These are phyloP conservation scores for Gonioctena quinquepunctata DNA, from an alignment of 1,140 invertebrate species.

Conservation along the genomic window DNA sequence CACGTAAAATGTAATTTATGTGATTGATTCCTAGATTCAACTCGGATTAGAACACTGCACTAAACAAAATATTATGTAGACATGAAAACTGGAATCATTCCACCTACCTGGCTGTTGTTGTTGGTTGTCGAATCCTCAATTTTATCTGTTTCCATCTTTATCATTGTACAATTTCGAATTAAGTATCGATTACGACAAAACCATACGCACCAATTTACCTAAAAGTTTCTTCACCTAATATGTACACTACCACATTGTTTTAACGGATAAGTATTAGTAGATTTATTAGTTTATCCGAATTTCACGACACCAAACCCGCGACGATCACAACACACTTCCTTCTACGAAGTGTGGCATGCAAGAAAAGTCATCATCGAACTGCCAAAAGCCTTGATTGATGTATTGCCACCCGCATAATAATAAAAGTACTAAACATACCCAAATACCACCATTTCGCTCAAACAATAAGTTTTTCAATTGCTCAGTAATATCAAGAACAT, in stretches of 20 bases:
- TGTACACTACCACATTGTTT: slow-evolving; percentile 35
- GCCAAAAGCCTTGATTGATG: slow-evolving; percentile 14
- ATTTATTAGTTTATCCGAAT: slow-evolving; percentile 3
- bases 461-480: too few relatives aligned
- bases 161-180: slow-evolving; percentile 43
- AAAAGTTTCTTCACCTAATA: slow-evolving; percentile 17
- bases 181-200: slow-evolving; percentile 19
- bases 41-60: too few relatives aligned
- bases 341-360: slow-evolving; percentile 22
- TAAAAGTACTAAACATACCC: background rate
- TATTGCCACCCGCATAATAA: slow-evolving; percentile 8
- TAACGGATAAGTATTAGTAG: slow-evolving; percentile 13
- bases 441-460: too few relatives aligned
- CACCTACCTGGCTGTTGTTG: slow-evolving; percentile 62
- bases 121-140: slow-evolving; percentile 63
- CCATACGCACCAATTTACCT: slow-evolving; percentile 15
- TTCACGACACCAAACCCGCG: slow-evolving; percentile 1
- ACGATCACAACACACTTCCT: slow-evolving; percentile 21
- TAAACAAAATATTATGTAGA: too few relatives aligned
- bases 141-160: slow-evolving; percentile 71
- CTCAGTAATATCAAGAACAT: too few relatives aligned
- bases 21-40: background rate
- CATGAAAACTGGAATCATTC: too few relatives aligned
- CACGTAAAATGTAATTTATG: slow-evolving; percentile 8
- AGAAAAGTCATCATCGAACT: slow-evolving; percentile 21